A percentile compares a stretch with the other conserved stretches of the same genome.
Conservation (phyloP, 2,888 invertebrate genomes). For the Phyllotreta striolata region DNA sequence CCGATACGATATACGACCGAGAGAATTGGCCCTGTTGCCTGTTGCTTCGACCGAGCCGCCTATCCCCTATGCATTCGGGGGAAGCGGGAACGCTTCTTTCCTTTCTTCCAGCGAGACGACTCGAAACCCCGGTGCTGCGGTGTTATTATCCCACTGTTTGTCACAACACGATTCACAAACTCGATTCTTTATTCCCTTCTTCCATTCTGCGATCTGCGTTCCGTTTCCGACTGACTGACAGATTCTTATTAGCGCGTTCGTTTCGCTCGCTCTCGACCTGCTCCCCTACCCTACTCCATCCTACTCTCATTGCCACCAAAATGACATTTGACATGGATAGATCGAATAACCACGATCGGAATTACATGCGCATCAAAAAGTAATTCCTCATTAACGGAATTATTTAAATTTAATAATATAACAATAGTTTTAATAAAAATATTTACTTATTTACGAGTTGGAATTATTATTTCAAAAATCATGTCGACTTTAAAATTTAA, state of each 20-base stretch:
- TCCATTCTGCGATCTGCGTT: not conserved
- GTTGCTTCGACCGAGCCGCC: constrained; percentile 38
- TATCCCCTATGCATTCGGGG: constrained; percentile 46
- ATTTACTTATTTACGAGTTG: too few relatives aligned
- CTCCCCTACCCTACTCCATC: constrained; percentile 32
- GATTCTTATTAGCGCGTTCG: constrained; percentile 19
- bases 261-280: constrained; percentile 23
- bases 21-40: constrained; percentile 30
- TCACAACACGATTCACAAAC: not conserved
- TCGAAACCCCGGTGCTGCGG: constrained; percentile 31
- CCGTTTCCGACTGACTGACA: constrained; percentile 33
- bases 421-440: too few relatives aligned
- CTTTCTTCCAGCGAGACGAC: constrained; percentile 30
- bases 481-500: too few relatives aligned
- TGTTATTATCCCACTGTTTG: constrained; percentile 21
- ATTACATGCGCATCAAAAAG: too few relatives aligned
- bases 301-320: constrained; percentile 19
- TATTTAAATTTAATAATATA: too few relatives aligned
- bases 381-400: too few relatives aligned
- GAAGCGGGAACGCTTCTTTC: constrained; percentile 43
- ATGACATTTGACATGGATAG: too few relatives aligned
- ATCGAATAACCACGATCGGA: too few relatives aligned
- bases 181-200: constrained; percentile 4
- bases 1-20: not conserved
- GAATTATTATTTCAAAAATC: too few relatives aligned